Evolutionary conservation across 2,113 vertebrate species (phyloP), one percentile per base, ranked within the genome.

Genomic region (Tragulus kanchil): DNA sequence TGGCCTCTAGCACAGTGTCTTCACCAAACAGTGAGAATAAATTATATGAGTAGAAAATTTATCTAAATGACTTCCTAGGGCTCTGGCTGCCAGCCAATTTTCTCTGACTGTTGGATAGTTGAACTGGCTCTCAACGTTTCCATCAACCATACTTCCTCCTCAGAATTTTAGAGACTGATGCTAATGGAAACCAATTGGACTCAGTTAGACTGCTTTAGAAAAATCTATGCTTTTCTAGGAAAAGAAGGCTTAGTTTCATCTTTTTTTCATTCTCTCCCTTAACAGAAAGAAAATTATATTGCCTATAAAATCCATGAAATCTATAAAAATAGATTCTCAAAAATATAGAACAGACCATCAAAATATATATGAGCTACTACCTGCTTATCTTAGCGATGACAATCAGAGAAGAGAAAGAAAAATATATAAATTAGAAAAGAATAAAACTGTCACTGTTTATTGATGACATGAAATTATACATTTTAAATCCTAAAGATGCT

Each of bases 41-140:
- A 92, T 94, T 85, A 93, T 89, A 73, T 83, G 83, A 94, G 91
- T 91, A 87, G 64, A 52, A 94, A 95, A 96, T 75, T 28, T 84
- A 83, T 92, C 87, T 93, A 77, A 96, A 85, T 89, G 59, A 96
- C 73, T 96, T 95, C 78, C 92, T 85, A 69, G 62, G 58, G 14
- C 7, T 31, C 16, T 95, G 84, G 92, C 36, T 93, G 61, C 36
- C 84, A 75, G 86, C 73, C 87, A 92, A n/a, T 21, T 79, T 89
- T 21, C 23, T 97, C 75, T 94, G 85, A 84, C 64, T 59, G 16
- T 36, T 97, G 52, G 62, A 85, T 95, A 92, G 96, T 84, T 89
- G 84, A 96, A 89, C 84, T 77, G 45, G 84, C 16, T 96, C 64
- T 96, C 36, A 81, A 95, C 90, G 62, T 91, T 97, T 89, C 87